Conservation (phyloP, 2,797 vertebrate species). For the Austrolebias charrua region DNA sequence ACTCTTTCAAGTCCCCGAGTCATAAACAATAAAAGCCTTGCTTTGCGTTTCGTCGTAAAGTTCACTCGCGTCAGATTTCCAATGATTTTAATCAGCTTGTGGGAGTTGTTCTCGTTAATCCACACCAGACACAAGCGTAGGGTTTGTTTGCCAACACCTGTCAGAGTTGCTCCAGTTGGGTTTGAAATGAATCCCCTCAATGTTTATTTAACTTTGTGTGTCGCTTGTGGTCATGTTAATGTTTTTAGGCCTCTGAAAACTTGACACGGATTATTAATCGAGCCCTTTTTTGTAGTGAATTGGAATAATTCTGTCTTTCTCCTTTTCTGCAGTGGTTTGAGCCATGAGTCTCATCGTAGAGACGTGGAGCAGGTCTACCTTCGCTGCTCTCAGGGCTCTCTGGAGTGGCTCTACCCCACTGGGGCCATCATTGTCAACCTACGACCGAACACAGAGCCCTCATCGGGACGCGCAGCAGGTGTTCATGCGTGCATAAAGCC, state of each 20-base stretch:
- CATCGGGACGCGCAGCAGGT: slow-evolving; percentile 57
- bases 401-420: slow-evolving; percentile 95
- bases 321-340: slow-evolving; percentile 83
- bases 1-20: slow-evolving; percentile 32
- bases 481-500: slow-evolving; percentile 90
- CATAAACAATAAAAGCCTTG: slow-evolving; percentile 53
- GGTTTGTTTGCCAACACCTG: slow-evolving; percentile 38
- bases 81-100: slow-evolving; percentile 42
- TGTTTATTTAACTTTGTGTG: no score
- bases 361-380: slow-evolving; percentile 97
- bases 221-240: neutral
- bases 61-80: slow-evolving; percentile 36
- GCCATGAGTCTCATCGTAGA: slow-evolving; percentile 88
- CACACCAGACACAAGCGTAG: slow-evolving; percentile 35
- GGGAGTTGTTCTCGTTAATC: slow-evolving; percentile 31
- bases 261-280: neutral
- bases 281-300: neutral
- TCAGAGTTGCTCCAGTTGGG: neutral
- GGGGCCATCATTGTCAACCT: slow-evolving; percentile 93
- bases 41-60: slow-evolving; percentile 50
- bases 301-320: no score
- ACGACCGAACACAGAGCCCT: slow-evolving; percentile 83
- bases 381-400: slow-evolving; percentile 87
- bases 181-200: neutral
- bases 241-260: neutral